Base-by-base conservation (phyloP, 1,140 invertebrate species). In the Anagrus nilaparvatae region DNA sequence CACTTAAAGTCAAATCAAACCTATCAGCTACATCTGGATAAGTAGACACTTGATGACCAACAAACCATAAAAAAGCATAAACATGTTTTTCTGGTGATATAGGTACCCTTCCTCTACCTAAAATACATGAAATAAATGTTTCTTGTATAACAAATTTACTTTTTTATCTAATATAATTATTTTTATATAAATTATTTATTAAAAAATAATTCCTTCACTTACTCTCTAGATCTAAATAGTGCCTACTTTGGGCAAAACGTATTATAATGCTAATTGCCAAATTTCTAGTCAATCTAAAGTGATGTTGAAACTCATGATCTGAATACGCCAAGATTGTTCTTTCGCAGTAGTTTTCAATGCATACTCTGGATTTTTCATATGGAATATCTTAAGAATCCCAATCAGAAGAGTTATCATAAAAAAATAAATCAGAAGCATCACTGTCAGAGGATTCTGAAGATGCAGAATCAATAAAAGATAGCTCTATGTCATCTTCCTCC, bases 61-160 rank as follows among this genome's bases (percentile, higher is more conserved):
- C 47, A 50, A 53, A 61, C 55, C 55, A 61, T 30, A 61, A 49
- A 49, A 55, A 60, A 23, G 48, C 50, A 5, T 27, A 36, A 3
- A 49, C 31, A 21, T 51, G 43, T 30, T 51, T 44, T 19, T 39
- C 30, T 16, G 49, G 16, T 27, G 17, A 31, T 24, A 56, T 44
- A 25, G 31, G n/a, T 28, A n/a, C n/a, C n/a, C n/a, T n/a, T n/a
- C n/a, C n/a, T n/a, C n/a, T n/a, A n/a, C n/a, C n/a, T n/a, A n/a
- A n/a, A n/a, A n/a, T n/a, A n/a, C 12, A 27, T 7, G 12, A 6
- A 12, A 27, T 7, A 7, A 27, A 7, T 27, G 6, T 27, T 7
- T 6, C 24, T 7, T 7, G 12, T 12, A n/a, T n/a, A n/a, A n/a
- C n/a, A n/a, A n/a, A n/a, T n/a, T n/a, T n/a, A n/a, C n/a, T n/a